Base-by-base conservation (phyloP, 2,113 vertebrate species). In the Tupaia tana region DNA sequence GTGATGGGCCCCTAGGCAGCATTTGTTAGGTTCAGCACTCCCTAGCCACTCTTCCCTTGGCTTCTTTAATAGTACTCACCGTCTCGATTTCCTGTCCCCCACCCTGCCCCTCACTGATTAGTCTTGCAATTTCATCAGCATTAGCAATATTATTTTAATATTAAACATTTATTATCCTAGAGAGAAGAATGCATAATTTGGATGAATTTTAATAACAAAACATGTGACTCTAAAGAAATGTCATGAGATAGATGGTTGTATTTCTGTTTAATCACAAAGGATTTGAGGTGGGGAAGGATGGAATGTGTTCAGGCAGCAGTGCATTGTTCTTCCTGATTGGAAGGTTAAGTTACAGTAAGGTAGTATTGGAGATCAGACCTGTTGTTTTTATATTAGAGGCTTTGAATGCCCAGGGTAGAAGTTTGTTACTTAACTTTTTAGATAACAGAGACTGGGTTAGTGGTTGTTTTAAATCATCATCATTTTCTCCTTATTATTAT, bases 161-260 rank as follows among this genome's bases (percentile, higher is more conserved):
- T 86, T 91, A 86, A 78, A 90, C 20, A 86, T 79, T 91, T 85
- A n/a, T 58, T 73, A 66, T 69, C 25, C 83, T 90, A 91, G 77
- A 78, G 16, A 79, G 88, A 73, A 86, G 29, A 81, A 85, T 88
- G 12, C 18, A 89, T 86, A 83, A 91, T 91, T 91, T 91, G 7
- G 43, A 52, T 89, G 59, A 67, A 66, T 75, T 85, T 96, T 88
- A 91, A 71, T 24, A 84, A 86, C 19, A 78, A 93, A 96, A 79
- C 58, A 66, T 31, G 12, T 91, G 2, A 1, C 20, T 92, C 74
- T 88, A 54, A 88, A 64, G 25, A 73, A 74, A 74, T 24, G 20
- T 92, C 89, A 56, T 52, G 70, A 90, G 10, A 3, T 87, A 79
- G 43, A 84, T 63, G 19, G 61, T 64, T 94, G 6, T 82, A 85